Conservation (phyloP, 1,140 invertebrate species). For the Dendrolimus punctatus region DNA sequence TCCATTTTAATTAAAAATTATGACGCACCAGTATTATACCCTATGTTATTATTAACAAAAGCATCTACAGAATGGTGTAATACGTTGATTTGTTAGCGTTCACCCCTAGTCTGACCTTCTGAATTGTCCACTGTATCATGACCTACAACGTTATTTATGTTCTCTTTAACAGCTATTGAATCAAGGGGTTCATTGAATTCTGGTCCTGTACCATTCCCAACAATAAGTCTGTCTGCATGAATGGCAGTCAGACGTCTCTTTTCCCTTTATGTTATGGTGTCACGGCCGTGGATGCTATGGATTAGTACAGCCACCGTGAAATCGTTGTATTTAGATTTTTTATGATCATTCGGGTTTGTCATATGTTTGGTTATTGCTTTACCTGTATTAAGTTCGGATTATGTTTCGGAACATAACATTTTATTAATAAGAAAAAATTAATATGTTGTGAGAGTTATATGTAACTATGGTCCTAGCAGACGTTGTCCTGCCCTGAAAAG, state of each 20-base stretch:
- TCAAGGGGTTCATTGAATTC: constrained; percentile 16
- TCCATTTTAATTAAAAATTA: constrained; percentile 64
- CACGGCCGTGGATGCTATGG: constrained; percentile 27
- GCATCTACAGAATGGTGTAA: constrained; percentile 25
- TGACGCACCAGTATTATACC: constrained; percentile 46
- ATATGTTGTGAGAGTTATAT: too few species aligned
- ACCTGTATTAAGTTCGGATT: too few species aligned
- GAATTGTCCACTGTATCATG: constrained; percentile 26
- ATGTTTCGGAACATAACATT: too few species aligned
- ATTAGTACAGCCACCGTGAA: constrained; percentile 42
- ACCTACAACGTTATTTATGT: constrained; percentile 19
- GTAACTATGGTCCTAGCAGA: too few species aligned
- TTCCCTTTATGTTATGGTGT: constrained; percentile 36
- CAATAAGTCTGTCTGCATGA: constrained; percentile 43
- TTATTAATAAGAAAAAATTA: too few species aligned
- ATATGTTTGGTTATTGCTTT: too few species aligned
- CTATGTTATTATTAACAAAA: constrained; percentile 21
- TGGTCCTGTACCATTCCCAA: constrained; percentile 24
- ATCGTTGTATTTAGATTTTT: constrained; percentile 14
- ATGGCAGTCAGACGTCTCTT: constrained; percentile 34
- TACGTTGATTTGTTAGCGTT: constrained; percentile 49
- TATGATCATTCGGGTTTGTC: too few species aligned
- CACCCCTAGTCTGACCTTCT: constrained; percentile 41
- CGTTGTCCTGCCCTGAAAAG: too few species aligned
- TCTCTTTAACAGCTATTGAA: constrained; percentile 5